Percentiles rank a stretch among this genome's conserved stretches.
These are phyloP conservation scores for Pyxicephalus adspersus DNA, from an alignment of 2,113 vertebrate species.

Conservation along the genomic window DNA sequence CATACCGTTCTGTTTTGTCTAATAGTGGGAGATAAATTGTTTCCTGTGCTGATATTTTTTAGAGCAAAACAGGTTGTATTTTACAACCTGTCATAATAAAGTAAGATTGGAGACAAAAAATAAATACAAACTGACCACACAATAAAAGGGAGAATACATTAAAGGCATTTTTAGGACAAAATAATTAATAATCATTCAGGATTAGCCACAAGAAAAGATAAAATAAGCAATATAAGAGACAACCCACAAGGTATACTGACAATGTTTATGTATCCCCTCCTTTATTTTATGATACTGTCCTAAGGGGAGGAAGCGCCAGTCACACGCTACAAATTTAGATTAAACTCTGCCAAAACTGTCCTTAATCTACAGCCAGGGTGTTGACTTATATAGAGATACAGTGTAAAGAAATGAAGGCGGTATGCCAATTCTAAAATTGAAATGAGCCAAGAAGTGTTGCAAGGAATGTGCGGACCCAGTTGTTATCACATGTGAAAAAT, in stretches of 20 bases:
- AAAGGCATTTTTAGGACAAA: conserved; percentile 4
- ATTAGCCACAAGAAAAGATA: not conserved
- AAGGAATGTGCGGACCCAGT: not conserved
- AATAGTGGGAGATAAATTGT: too few species aligned
- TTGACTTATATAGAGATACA: conserved; percentile 29
- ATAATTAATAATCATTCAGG: not conserved
- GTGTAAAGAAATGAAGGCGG: not conserved
- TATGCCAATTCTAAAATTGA: not conserved
- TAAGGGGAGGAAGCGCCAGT: not conserved
- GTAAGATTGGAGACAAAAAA: too few species aligned
- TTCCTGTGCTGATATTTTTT: too few species aligned
- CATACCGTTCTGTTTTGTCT: too few species aligned
- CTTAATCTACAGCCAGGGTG: not conserved
- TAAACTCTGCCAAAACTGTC: not conserved
- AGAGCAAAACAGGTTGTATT: too few species aligned
- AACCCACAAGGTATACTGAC: not conserved
- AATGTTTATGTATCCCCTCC: not conserved
- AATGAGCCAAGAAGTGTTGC: not conserved
- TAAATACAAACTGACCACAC: not conserved
- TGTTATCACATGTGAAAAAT: not conserved
- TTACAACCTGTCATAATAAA: too few species aligned
- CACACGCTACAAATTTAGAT: conserved; percentile 10
- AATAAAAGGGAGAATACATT: not conserved
- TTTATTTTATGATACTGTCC: not conserved
- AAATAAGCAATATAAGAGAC: conserved; percentile 5